A percentile compares a stretch with the other conserved stretches of the same genome.
Conservation (phyloP, 2,888 invertebrate species). For the Eristalis intricaria region DNA sequence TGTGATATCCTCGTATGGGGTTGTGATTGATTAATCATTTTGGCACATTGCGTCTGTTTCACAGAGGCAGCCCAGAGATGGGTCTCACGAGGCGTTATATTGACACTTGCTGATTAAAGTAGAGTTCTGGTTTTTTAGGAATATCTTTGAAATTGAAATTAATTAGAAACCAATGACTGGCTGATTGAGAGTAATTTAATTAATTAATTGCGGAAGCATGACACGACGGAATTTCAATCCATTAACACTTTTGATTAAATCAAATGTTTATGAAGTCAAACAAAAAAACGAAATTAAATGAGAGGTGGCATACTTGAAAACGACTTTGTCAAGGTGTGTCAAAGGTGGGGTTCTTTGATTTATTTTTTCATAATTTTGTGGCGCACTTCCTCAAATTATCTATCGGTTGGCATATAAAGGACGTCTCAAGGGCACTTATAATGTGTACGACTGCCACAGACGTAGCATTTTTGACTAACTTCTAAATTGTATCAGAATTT, state of each 20-base stretch:
- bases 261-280: neutral
- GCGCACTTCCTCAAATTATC: too few relatives aligned
- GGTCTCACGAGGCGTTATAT: neutral
- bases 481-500: too few relatives aligned
- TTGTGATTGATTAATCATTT: conserved; percentile 71
- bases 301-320: neutral
- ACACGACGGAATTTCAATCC: conserved; percentile 21
- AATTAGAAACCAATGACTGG: conserved; percentile 56
- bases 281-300: neutral
- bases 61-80: neutral
- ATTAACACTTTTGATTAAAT: conserved; percentile 16
- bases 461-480: too few relatives aligned
- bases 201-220: conserved; percentile 47
- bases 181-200: conserved; percentile 32
- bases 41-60: conserved; percentile 49
- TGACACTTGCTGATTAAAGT: neutral
- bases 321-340: too few relatives aligned
- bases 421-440: too few relatives aligned
- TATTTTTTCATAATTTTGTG: too few relatives aligned
- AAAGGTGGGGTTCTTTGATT: too few relatives aligned
- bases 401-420: too few relatives aligned
- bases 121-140: neutral
- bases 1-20: conserved; percentile 61
- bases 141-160: conserved; percentile 11
- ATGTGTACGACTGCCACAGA: too few relatives aligned